phyloP scores from a whole-genome alignment of 2,113 vertebrate species.

The Takifugu flavidus region DNA sequence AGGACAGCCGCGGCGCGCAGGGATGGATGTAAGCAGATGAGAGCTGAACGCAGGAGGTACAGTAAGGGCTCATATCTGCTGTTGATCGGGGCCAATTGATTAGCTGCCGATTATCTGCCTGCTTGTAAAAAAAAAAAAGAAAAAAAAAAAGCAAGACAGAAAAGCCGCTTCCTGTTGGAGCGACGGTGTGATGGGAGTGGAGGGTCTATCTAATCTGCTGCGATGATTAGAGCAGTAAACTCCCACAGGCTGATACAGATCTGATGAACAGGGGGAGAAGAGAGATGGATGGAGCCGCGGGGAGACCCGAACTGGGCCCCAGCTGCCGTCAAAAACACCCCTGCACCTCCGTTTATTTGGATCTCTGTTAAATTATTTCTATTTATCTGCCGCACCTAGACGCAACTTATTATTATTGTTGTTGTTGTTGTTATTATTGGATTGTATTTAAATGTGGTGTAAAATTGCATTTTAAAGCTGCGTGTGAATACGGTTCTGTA shows the following conservation, averaged over 20 bases:
- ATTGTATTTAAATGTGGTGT: too few species aligned
- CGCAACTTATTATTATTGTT: too few species aligned
- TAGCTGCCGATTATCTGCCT: conserved; percentile 17
- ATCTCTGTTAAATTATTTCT: too few species aligned
- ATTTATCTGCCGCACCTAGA: too few species aligned
- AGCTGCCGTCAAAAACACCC: too few species aligned
- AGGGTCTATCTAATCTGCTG: conserved; percentile 2
- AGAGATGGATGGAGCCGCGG: neutral
- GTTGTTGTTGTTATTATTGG: too few species aligned
- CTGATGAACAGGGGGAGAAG: neutral
- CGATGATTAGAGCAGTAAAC: neutral
- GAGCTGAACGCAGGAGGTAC: conserved; percentile 65
- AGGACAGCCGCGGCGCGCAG: conserved; percentile 35
- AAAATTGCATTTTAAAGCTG: too few species aligned
- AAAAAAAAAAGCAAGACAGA: too few species aligned
- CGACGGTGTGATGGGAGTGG: neutral
- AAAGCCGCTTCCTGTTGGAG: neutral
- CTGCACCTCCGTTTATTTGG: too few species aligned
- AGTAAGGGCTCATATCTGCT: conserved; percentile 10
- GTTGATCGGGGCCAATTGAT: conserved; percentile 2
- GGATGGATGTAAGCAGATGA: conserved; percentile 70
- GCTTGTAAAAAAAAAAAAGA: conserved; percentile 4
- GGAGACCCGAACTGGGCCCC: too few species aligned
- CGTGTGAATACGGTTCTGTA: too few species aligned
- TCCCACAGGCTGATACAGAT: neutral